phyloP scores from a whole-genome alignment of 2,888 invertebrate species.

The Zaprionus lineosus region DNA sequence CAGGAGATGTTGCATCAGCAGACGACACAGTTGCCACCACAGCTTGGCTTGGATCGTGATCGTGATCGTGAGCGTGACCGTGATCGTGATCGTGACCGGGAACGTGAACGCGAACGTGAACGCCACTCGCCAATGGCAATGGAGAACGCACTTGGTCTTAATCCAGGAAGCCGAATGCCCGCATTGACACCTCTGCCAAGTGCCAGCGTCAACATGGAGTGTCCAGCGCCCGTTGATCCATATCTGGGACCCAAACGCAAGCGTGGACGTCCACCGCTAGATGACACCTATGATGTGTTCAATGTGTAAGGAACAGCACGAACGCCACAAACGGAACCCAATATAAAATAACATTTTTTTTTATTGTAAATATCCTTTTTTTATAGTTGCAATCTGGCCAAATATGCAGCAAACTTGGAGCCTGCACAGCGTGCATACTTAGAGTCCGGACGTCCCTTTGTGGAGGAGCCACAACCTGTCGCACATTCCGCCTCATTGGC shows the following conservation, averaged over 20 bases:
- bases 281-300: constrained; percentile 83
- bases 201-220: constrained; percentile 39
- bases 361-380: not conserved
- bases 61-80: constrained; percentile 10
- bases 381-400: constrained; percentile 72
- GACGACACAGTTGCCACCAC: constrained; percentile 31
- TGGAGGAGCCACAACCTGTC: constrained; percentile 59
- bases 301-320: constrained; percentile 83
- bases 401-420: constrained; percentile 73
- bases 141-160: constrained; percentile 35
- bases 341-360: no score
- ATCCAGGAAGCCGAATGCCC: constrained; percentile 67
- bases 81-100: constrained; percentile 10
- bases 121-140: constrained; percentile 45
- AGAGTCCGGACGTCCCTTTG: constrained; percentile 65
- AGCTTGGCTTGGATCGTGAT: constrained; percentile 29
- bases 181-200: constrained; percentile 77
- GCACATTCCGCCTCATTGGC: constrained; percentile 61
- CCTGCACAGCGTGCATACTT: constrained; percentile 69
- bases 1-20: constrained; percentile 62
- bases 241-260: constrained; percentile 84
- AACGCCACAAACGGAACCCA: no score
- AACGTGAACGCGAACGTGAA: constrained; percentile 42
- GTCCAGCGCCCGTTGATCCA: constrained; percentile 60
- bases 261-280: constrained; percentile 87